Evolutionary conservation across 2,888 invertebrate genomes (phyloP).

Genomic region (Carterocephalus palaemon): DNA sequence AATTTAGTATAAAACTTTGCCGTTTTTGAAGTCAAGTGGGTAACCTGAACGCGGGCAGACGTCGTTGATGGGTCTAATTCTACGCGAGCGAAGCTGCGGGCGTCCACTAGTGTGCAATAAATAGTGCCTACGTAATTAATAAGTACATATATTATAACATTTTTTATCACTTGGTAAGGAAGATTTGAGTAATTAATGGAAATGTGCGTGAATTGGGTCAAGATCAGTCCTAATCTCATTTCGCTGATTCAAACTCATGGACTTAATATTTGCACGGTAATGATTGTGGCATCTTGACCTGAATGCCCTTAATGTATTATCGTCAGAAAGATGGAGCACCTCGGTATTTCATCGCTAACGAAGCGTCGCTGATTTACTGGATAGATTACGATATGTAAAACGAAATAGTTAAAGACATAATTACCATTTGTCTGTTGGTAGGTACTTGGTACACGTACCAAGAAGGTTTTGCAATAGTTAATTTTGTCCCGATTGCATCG

Average conservation of each 20-base stretch:
- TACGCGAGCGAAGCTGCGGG: too few species aligned
- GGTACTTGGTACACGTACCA: conserved; percentile 10
- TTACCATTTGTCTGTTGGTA: conserved; percentile 5
- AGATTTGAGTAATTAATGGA: too few species aligned
- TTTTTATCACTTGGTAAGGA: too few species aligned
- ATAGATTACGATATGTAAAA: conserved; percentile 21
- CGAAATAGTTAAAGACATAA: conserved; percentile 17
- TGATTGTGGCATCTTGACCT: conserved; percentile 20
- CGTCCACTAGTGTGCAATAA: too few species aligned
- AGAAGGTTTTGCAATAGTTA: conserved; percentile 16
- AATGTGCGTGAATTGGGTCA: conserved; percentile 18
- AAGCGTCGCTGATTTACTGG: conserved; percentile 20
- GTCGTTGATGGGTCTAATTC: too few species aligned
- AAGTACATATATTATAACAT: too few species aligned
- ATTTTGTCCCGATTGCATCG: too few species aligned
- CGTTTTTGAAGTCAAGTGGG: too few species aligned
- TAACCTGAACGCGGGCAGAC: too few species aligned
- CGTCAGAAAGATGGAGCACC: conserved; percentile 19
- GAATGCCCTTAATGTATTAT: conserved; percentile 16
- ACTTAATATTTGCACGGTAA: conserved; percentile 9
- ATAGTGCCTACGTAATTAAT: too few species aligned
- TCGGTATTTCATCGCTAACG: conserved; percentile 22
- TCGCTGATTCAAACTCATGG: conserved; percentile 11
- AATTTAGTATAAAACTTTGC: too few species aligned
- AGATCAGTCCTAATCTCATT: conserved; percentile 14